These are phyloP conservation scores for Drosophila kohkoa DNA, from an alignment of 1,140 invertebrate species.

Conservation along the genomic window DNA sequence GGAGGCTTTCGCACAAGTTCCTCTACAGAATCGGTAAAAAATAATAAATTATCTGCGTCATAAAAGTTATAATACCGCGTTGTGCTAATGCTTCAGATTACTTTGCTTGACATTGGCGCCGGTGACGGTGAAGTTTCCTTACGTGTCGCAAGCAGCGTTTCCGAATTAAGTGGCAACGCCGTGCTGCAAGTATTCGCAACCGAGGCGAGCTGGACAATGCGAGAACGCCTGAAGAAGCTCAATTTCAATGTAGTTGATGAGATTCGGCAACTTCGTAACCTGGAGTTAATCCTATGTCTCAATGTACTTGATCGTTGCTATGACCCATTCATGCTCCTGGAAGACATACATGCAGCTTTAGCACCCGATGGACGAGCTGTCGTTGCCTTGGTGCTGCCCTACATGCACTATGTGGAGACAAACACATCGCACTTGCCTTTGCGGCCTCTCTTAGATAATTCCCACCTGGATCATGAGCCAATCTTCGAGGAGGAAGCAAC, in stretches of 20 bases:
- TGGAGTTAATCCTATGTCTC: slow-evolving; percentile 90
- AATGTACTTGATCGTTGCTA: slow-evolving; percentile 96
- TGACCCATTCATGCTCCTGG: slow-evolving; percentile 90
- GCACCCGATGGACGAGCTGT: slow-evolving; percentile 89
- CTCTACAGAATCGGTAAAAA: slow-evolving; percentile 47
- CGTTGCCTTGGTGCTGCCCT: slow-evolving; percentile 94
- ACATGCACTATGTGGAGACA: slow-evolving; percentile 94
- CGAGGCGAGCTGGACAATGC: slow-evolving; percentile 93
- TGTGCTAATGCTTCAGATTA: slow-evolving; percentile 42
- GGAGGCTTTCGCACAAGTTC: slow-evolving; percentile 66
- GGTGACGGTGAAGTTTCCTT: slow-evolving; percentile 95
- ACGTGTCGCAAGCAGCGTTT: slow-evolving; percentile 86
- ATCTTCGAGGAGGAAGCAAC: slow-evolving; percentile 79
- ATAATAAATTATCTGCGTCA: not conserved
- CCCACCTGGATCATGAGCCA: slow-evolving; percentile 38
- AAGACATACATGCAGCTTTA: slow-evolving; percentile 88
- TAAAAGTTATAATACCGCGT: not conserved
- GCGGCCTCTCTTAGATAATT: slow-evolving; percentile 70
- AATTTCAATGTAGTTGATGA: slow-evolving; percentile 87
- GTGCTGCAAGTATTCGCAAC: slow-evolving; percentile 92
- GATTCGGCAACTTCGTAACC: slow-evolving; percentile 65
- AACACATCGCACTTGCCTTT: slow-evolving; percentile 83
- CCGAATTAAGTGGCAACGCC: slow-evolving; percentile 67
- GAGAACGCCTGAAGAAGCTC: slow-evolving; percentile 88
- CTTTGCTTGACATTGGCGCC: slow-evolving; percentile 93